phyloP scores from a whole-genome alignment of 53 echinoderm and acorn worm genomes.

The Holothuria leucospilota region DNA sequence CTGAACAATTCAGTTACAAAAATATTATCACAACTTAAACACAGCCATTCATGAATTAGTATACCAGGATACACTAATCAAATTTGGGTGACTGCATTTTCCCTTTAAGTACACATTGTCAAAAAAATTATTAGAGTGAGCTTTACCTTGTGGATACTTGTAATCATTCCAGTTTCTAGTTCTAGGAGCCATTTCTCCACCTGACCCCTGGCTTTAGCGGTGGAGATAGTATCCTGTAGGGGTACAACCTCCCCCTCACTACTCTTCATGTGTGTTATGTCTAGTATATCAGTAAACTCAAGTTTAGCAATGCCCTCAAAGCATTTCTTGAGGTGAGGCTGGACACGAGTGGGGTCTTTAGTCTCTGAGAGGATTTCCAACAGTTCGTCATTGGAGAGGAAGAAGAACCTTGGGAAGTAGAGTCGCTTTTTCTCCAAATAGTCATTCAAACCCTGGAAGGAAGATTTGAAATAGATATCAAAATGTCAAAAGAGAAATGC shows the following conservation, averaged over 20 bases:
- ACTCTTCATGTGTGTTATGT: conserved; percentile 99
- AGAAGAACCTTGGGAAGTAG: conserved; percentile 99
- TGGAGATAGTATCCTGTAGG: conserved; percentile 89
- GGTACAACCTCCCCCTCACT: conserved; percentile 95
- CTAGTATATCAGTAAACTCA: conserved; percentile 95
- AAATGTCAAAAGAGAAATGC: background rate
- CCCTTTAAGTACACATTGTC: no score
- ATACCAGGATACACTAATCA: no score
- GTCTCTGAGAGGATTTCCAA: conserved; percentile 99
- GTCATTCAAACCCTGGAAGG: conserved; percentile 88
- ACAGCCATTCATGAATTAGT: no score
- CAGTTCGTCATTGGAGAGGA: conserved; percentile 97
- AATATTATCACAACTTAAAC: no score
- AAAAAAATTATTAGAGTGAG: no score
- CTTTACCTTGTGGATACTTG: conserved; percentile 89
- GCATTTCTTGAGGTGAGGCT: conserved; percentile 99
- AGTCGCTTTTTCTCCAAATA: conserved; percentile 99
- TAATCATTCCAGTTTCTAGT: conserved; percentile 81
- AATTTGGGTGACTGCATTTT: no score
- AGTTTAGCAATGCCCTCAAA: conserved; percentile 97
- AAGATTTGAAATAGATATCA: background rate
- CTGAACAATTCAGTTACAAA: no score
- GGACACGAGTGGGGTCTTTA: conserved; percentile 97
- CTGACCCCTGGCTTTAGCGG: conserved; percentile 97
- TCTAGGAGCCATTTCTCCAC: conserved; percentile 99